Conservation (phyloP, 2,113 vertebrate genomes). For the Malurus melanocephalus region DNA sequence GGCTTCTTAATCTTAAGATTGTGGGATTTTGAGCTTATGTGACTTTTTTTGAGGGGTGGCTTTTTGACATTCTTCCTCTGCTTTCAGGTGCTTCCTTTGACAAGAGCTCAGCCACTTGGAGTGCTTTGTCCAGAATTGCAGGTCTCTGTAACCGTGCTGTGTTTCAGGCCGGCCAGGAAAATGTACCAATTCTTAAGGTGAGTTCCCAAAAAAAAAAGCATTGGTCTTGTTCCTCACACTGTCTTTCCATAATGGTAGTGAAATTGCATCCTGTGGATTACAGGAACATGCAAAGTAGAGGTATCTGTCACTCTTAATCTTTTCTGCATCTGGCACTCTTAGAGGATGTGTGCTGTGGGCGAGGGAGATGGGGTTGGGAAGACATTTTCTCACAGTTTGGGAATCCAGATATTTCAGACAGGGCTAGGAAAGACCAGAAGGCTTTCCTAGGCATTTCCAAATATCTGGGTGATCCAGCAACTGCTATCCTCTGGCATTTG, state of each 20-base stretch:
- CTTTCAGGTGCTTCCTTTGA: slow-evolving; percentile 78
- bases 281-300: background rate
- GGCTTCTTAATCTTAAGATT: background rate
- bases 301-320: background rate
- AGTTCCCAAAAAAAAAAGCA: background rate
- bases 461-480: background rate
- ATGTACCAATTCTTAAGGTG: slow-evolving; percentile 80
- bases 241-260: background rate
- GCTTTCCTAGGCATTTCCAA: background rate
- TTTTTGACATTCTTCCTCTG: background rate
- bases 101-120: slow-evolving; percentile 77
- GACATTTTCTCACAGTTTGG: background rate
- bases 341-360: fast-evolving
- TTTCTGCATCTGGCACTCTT: background rate
- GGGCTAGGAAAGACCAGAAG: background rate
- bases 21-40: background rate
- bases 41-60: background rate
- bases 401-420: background rate
- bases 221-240: background rate
- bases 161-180: slow-evolving; percentile 81
- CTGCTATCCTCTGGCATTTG: background rate
- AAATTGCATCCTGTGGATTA: background rate
- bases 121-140: slow-evolving; percentile 74
- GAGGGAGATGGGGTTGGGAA: background rate
- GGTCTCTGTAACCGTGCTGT: slow-evolving; percentile 82